Conservation (phyloP, 92 coral and sea anemone genomes). For the Siderastrea radians region DNA sequence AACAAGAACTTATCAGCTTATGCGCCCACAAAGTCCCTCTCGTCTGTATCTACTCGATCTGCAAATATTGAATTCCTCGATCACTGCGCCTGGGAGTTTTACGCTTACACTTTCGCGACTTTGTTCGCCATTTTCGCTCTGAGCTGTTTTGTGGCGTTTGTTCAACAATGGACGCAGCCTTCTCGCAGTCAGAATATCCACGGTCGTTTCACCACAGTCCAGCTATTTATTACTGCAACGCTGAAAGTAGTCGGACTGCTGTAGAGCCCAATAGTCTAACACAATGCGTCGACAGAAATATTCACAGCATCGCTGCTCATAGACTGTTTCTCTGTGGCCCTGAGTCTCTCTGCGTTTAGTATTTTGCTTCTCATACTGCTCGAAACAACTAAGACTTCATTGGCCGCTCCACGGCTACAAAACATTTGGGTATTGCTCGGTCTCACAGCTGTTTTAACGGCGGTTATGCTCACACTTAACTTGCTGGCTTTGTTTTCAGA, state of each 20-base stretch:
- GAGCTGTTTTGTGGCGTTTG: background rate
- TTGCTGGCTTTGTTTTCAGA: conserved; percentile 29
- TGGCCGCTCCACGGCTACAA: conserved; percentile 72
- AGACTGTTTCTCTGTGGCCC: background rate
- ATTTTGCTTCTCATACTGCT: conserved; percentile 73
- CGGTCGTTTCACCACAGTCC: conserved; percentile 9
- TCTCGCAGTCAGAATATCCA: background rate
- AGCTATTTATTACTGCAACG: conserved; percentile 28
- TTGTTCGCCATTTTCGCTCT: conserved; percentile 23
- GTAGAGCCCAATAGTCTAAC: background rate
- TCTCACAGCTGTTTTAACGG: conserved; percentile 44
- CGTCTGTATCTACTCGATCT: background rate
- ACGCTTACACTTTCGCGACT: conserved; percentile 13
- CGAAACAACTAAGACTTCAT: conserved; percentile 71
- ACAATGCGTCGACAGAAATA: background rate
- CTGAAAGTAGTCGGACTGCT: background rate
- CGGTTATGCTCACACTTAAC: conserved; percentile 42
- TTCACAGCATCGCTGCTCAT: background rate
- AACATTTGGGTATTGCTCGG: conserved; percentile 52
- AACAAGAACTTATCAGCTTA: background rate
- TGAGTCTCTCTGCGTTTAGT: conserved; percentile 69
- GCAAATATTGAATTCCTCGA: background rate
- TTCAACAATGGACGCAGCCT: conserved; percentile 7
- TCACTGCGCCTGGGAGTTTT: conserved; percentile 42
- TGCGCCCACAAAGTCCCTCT: background rate